A percentile compares a stretch with the other conserved stretches of the same genome.
These are phyloP conservation scores for Alentia gelatinosa DNA, from an alignment of 2,888 invertebrate species.

Conservation along the genomic window DNA sequence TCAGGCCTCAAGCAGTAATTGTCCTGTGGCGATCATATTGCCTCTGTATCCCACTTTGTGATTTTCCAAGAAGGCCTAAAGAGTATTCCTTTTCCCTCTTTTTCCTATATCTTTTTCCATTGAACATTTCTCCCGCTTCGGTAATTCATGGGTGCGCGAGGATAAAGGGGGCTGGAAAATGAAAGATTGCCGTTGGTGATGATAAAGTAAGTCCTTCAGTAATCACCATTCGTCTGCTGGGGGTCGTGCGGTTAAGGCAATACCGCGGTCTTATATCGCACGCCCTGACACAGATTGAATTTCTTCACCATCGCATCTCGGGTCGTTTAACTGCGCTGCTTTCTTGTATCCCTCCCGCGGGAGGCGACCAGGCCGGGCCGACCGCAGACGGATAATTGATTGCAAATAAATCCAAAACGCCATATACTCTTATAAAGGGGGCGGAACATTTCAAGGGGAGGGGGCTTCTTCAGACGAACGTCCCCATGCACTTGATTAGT, in stretches of 20 bases:
- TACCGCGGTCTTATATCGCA: neutral
- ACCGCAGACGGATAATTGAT: neutral
- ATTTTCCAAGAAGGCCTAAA: no score
- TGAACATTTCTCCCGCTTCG: no score
- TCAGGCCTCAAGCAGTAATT: no score
- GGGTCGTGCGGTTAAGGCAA: conserved; percentile 34
- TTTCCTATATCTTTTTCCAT: neutral
- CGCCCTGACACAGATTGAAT: neutral
- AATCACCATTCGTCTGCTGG: neutral
- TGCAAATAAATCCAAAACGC: conserved; percentile 22
- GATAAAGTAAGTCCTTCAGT: neutral
- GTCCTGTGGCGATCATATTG: no score
- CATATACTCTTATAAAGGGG: neutral
- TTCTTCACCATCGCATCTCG: neutral
- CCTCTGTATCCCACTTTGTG: no score
- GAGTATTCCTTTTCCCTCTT: no score
- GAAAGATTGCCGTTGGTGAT: neutral
- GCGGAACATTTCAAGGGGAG: neutral
- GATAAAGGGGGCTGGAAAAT: neutral
- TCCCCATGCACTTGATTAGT: neutral
- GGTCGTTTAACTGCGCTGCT: neutral
- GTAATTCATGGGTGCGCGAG: neutral
- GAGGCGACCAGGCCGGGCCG: neutral
- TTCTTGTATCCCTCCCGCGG: neutral
- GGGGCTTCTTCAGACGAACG: neutral